Base-by-base conservation (phyloP, 2,888 invertebrate genomes). In the Dendrolimus houi region DNA sequence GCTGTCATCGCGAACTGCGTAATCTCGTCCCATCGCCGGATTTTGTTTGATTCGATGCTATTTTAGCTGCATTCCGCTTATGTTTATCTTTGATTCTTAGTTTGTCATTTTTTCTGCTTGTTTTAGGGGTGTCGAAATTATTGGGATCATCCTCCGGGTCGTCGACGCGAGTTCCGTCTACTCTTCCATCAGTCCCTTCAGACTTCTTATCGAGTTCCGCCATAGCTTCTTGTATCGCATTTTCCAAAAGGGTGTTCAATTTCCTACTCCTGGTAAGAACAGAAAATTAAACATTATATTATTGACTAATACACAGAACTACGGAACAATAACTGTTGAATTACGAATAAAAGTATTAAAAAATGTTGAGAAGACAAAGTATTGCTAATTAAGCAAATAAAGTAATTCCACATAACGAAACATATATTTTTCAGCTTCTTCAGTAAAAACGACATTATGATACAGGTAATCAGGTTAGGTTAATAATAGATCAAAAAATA, bases 221-320 rank as follows among this genome's bases (percentile, higher is more conserved):
- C 96, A 97, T 96, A 58, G 97, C 97, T 88, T 97, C 97, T 91
- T 97, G 97, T 77, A 97, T 97, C 58, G 97, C 97, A 77, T 95
- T 95, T 87, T 97, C 97, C 75, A 97, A 92, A 81, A 96, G 95
- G 68, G 94, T 94, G 87, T 96, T 97, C 92, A 97, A 92, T 95
- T 97, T 97, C 93, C 97, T 94, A 93, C 96, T 96, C 94, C 97
- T 97, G 93, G 67, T 65, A 66, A 67, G 69, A 29, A 29, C 59
- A 66, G 59, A 63, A 60, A 64, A 55, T 59, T 57, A 61, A 66
- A 59, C 65, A 29, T 60, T 54, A 54, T 53, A 56, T 55, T 14
- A 29, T 29, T 29, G 29, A 29, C 3, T 29, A 29, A 29, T 29
- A 29, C 29, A 29, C 3, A 29, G 29, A 29, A 29, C 29, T 3